These are phyloP conservation scores for Apis laboriosa DNA, from an alignment of 1,140 invertebrate species.

Conservation along the genomic window DNA sequence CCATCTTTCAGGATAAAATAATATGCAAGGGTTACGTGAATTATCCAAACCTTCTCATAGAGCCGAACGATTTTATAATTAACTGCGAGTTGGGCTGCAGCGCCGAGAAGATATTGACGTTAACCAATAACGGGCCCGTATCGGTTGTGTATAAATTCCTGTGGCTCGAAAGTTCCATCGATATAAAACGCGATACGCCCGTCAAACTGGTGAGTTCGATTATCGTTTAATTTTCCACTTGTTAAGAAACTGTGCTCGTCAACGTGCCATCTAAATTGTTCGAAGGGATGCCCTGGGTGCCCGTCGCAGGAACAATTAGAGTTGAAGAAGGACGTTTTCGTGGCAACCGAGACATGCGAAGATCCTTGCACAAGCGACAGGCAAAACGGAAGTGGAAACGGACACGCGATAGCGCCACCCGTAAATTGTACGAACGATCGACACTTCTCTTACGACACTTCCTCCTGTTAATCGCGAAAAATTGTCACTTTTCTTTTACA, in stretches of 20 bases:
- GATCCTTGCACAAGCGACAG: not conserved
- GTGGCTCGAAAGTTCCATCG: slow-evolving; percentile 72
- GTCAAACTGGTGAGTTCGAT: not conserved
- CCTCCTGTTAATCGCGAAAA: not conserved
- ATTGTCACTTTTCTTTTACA: not conserved
- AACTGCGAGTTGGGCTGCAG: slow-evolving; percentile 70
- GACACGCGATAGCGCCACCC: not conserved
- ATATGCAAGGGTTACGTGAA: slow-evolving; percentile 77
- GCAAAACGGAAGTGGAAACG: slow-evolving; percentile 33
- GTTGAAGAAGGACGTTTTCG: not conserved
- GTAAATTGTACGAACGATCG: slow-evolving; percentile 20
- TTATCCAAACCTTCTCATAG: slow-evolving; percentile 77
- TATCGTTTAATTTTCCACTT: not conserved
- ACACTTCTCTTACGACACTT: not conserved
- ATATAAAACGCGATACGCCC: slow-evolving; percentile 44
- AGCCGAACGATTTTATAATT: slow-evolving; percentile 72
- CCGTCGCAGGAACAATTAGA: not conserved
- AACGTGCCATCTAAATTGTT: too few relatives aligned
- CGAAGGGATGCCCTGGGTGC: not conserved
- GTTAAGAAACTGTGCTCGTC: too few relatives aligned
- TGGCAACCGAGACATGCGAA: not conserved
- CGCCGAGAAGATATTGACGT: slow-evolving; percentile 65
- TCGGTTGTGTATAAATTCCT: slow-evolving; percentile 75
- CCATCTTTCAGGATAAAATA: slow-evolving; percentile 75
- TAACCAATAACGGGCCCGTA: slow-evolving; percentile 80